A percentile compares a stretch with the other conserved stretches of the same genome.
Conservation (phyloP, 1,140 invertebrate genomes). For the Drosophila bipectinata region DNA sequence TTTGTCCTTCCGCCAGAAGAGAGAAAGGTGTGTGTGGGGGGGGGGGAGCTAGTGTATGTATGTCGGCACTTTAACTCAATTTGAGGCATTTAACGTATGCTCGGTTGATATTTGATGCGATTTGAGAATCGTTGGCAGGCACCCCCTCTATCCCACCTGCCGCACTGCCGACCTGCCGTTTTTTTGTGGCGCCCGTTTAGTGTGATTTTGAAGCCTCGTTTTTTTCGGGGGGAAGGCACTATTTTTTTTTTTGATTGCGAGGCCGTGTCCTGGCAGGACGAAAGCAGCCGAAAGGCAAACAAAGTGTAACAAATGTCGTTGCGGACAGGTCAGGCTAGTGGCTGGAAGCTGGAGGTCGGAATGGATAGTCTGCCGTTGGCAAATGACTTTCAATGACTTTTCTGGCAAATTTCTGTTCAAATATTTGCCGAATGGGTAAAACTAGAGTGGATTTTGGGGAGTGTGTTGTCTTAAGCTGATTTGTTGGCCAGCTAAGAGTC, state of each 20-base stretch:
- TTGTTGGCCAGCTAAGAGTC: slow-evolving; percentile 69
- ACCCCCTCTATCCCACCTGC: slow-evolving; percentile 2
- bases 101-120: slow-evolving; percentile 83
- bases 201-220: neutral
- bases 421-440: slow-evolving; percentile 48
- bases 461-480: slow-evolving; percentile 78
- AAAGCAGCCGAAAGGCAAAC: slow-evolving; percentile 70
- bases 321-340: slow-evolving; percentile 26
- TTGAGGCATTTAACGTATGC: slow-evolving; percentile 84
- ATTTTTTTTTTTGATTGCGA: neutral
- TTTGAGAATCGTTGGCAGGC: slow-evolving; percentile 53
- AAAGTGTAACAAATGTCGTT: slow-evolving; percentile 80
- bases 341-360: neutral
- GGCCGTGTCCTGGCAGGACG: neutral
- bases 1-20: slow-evolving; percentile 47
- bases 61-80: slow-evolving; percentile 80
- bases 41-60: no score
- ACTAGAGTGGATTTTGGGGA: slow-evolving; percentile 1
- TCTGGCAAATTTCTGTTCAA: slow-evolving; percentile 58
- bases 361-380: slow-evolving; percentile 34
- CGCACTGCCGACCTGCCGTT: no score
- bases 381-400: slow-evolving; percentile 76
- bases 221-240: neutral
- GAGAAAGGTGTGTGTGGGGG: no score
- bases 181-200: slow-evolving; percentile 24